Evolutionary conservation across 2,113 vertebrate species (phyloP).

Genomic region (Axis porcinus): DNA sequence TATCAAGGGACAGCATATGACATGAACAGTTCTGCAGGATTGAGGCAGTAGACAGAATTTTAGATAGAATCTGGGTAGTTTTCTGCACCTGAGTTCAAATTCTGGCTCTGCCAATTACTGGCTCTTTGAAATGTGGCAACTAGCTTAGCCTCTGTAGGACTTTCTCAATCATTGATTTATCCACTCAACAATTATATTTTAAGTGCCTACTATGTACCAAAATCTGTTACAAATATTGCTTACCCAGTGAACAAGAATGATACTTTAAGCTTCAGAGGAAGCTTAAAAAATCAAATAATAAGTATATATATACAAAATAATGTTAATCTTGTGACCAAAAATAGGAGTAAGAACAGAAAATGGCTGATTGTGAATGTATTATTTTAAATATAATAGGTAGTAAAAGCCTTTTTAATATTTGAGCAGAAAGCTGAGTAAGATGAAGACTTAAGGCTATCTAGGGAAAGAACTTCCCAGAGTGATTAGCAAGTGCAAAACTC

Average conservation of each 20-base stretch:
- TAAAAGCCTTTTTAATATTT: not conserved
- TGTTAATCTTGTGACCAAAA: not conserved
- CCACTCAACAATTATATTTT: not conserved
- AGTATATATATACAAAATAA: not conserved
- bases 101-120: not conserved
- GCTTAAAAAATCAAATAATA: not conserved
- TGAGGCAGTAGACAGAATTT: not conserved
- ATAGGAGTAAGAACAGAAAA: not conserved
- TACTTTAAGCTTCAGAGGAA: not conserved
- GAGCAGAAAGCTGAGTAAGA: not conserved
- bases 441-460: not conserved
- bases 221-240: not conserved
- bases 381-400: not conserved
- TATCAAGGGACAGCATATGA: slow-evolving; percentile 43
- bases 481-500: not conserved
- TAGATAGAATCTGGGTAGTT: not conserved
- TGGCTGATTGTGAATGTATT: not conserved
- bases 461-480: not conserved
- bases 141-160: not conserved
- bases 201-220: not conserved
- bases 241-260: not conserved
- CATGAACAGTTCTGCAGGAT: slow-evolving; percentile 62
- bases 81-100: not conserved
- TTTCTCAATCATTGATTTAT: not conserved
- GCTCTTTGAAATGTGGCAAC: not conserved